Evolutionary conservation across 92 coral and sea anemone species (phyloP), one percentile per base, ranked within the genome.

Genomic region (Epizoanthus illoricatus): DNA sequence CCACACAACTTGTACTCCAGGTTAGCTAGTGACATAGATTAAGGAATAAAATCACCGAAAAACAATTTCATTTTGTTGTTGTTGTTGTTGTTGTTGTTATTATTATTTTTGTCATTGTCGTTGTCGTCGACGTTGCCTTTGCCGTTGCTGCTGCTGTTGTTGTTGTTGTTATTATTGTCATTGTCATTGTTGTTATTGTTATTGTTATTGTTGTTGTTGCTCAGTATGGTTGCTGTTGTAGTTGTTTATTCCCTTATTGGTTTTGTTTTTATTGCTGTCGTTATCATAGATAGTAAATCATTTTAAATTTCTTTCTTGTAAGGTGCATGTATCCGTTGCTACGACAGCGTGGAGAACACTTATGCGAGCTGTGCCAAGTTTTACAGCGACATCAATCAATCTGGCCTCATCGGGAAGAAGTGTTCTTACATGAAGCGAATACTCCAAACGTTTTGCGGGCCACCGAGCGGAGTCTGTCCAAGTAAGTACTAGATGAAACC

Each of bases 1-100:
- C 47, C 75, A 45, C 24, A 41, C 75, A 7, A 71, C 75, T 36
- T 71, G 75, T 36, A 71, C 58, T 71, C 75, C 75, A 5, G 75
- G 75, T 71, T 19, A 71, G 75, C 13, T 36, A 36, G 12, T 40
- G 6, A 19, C 5, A 10, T 9, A 10, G 40, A 24, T 11, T 18
- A 5, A 40, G 5, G 9, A 15, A 33, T 66, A 66, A 45, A 45
- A 45, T 45, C 49, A 45, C 49, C 9, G 49, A 45, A 45, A 7
- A 45, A 45, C 49, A 45, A 45, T 1, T 1, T 45, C 4, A 7
- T 45, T 45, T 45, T 45, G 9, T 5, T 5, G 49, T 45, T 45
- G 49, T 45, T 45, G 49, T 45, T 45, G 9, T 5, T 45, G 5
- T 45, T 45, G 49, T 3, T 45, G 49, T 1, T 0, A 0, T 3